These are phyloP conservation scores for Cydia strobilella DNA, from an alignment of 1,140 invertebrate species.

Conservation along the genomic window DNA sequence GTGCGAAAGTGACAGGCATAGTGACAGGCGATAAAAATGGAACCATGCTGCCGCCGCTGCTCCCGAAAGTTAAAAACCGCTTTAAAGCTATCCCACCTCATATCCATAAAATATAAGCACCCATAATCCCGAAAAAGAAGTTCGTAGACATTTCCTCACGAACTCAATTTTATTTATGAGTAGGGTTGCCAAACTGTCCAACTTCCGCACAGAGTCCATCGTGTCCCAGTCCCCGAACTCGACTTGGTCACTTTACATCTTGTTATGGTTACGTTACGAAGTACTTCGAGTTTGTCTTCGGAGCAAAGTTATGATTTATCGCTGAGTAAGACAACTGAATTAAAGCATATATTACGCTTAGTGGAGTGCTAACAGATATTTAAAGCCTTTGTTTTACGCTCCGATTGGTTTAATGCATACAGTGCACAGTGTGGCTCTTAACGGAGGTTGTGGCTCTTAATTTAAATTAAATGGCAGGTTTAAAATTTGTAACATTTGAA, in stretches of 20 bases:
- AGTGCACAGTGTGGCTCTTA: neutral
- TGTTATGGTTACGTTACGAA: neutral
- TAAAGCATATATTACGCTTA: neutral
- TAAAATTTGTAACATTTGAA: too few species aligned
- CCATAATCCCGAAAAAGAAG: constrained; percentile 2
- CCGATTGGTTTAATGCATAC: constrained; percentile 9
- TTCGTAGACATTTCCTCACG: constrained; percentile 5
- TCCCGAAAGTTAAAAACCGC: neutral
- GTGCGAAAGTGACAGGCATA: too few species aligned
- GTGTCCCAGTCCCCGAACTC: constrained; percentile 5
- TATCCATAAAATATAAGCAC: neutral
- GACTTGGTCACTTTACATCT: constrained; percentile 22
- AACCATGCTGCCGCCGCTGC: too few species aligned
- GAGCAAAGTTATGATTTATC: constrained; percentile 19
- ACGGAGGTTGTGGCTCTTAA: too few species aligned
- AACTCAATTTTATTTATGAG: constrained; percentile 20
- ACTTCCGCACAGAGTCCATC: neutral
- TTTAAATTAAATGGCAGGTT: too few species aligned
- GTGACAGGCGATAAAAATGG: too few species aligned
- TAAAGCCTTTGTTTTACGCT: constrained; percentile 23
- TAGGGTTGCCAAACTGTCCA: constrained; percentile 16
- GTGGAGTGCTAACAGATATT: constrained; percentile 35
- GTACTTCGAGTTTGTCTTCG: neutral
- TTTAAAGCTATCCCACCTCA: neutral
- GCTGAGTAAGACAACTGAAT: neutral